A percentile compares a stretch with the other conserved stretches of the same genome.
phyloP scores from a whole-genome alignment of 1,140 invertebrate species.

The Halictus rubicundus region DNA sequence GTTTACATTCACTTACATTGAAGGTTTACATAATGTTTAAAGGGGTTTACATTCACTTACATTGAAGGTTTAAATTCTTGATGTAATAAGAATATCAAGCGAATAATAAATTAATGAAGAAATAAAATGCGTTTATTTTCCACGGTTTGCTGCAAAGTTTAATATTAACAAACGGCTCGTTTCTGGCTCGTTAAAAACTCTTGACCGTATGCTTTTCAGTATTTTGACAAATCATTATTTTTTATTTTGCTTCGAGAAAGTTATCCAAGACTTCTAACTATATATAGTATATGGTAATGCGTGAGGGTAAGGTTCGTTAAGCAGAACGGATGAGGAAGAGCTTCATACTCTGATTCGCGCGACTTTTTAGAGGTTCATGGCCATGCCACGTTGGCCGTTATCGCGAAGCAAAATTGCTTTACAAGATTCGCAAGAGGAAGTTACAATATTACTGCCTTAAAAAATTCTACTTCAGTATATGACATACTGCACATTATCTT shows the following conservation, averaged over 20 bases:
- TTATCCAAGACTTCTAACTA: not conserved
- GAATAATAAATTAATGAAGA: too few species aligned
- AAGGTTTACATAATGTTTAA: too few species aligned
- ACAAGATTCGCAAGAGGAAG: not conserved
- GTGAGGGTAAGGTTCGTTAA: not conserved
- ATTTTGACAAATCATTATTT: not conserved
- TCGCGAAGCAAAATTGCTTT: not conserved
- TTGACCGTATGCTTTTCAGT: not conserved
- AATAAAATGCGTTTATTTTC: too few species aligned
- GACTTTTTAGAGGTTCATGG: not conserved
- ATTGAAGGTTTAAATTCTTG: too few species aligned
- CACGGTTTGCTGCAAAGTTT: too few species aligned
- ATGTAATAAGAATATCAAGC: too few species aligned
- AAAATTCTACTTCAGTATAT: not conserved
- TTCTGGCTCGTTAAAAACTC: too few species aligned
- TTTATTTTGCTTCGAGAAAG: not conserved
- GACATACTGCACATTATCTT: not conserved
- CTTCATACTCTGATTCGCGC: not conserved
- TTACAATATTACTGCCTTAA: not conserved
- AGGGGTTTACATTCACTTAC: too few species aligned
- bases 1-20: too few species aligned
- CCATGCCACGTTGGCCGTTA: not conserved
- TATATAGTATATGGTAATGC: not conserved
- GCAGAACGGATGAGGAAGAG: not conserved
- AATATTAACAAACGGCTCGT: too few species aligned